Conservation (phyloP, 1,140 invertebrate genomes). For the Eurosta solidaginis region DNA sequence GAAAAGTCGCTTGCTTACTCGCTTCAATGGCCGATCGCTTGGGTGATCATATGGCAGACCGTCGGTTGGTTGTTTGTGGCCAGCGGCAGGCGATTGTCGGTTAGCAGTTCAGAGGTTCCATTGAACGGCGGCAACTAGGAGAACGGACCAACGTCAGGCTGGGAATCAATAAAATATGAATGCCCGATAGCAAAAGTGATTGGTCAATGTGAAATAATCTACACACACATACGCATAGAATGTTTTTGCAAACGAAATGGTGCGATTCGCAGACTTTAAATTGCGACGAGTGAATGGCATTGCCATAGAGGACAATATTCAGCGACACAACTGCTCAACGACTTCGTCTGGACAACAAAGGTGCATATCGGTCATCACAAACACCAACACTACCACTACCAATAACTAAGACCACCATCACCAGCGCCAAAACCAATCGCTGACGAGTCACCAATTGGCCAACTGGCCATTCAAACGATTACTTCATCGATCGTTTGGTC, state of each 20-base stretch:
- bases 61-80: not conserved
- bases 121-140: not conserved
- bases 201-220: slow-evolving; percentile 33
- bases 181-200: slow-evolving; percentile 38
- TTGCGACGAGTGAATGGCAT: not conserved
- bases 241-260: not conserved
- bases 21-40: not conserved
- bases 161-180: slow-evolving; percentile 39
- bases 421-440: not conserved
- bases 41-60: not conserved
- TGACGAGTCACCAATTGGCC: slow-evolving; percentile 25
- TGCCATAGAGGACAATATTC: slow-evolving; percentile 4
- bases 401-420: not conserved
- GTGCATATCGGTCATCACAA: no score
- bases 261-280: not conserved
- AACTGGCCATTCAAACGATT: not conserved
- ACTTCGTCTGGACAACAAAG: no score
- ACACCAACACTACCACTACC: not conserved
- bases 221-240: not conserved
- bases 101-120: not conserved
- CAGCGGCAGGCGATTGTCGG: not conserved
- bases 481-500: not conserved
- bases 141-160: not conserved
- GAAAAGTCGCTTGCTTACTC: not conserved
- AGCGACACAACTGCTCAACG: not conserved